Conservation (phyloP, 1,140 invertebrate species). For the Trinorchestia longiramus region DNA sequence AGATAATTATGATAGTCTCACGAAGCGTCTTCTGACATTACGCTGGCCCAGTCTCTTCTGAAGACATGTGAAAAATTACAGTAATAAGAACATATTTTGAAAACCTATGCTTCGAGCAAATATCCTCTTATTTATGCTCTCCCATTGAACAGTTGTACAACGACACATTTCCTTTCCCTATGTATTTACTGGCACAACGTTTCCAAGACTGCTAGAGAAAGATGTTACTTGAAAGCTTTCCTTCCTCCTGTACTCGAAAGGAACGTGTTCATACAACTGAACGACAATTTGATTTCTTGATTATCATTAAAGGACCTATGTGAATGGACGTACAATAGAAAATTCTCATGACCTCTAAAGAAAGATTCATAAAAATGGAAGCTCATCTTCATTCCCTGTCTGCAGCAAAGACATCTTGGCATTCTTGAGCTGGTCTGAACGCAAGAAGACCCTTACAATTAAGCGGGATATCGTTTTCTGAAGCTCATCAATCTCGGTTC, state of each 20-base stretch:
- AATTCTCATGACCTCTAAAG: not conserved
- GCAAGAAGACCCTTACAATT: conserved; percentile 38
- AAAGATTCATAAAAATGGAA: not conserved
- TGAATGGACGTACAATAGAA: not conserved
- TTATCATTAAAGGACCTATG: not conserved
- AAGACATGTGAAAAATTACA: no score
- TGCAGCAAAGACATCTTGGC: not conserved
- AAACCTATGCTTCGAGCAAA: no score
- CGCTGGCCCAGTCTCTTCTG: no score
- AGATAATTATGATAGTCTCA: no score
- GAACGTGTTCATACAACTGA: not conserved
- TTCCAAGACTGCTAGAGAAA: not conserved
- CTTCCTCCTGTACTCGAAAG: not conserved
- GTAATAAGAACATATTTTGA: no score
- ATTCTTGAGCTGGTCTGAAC: not conserved
- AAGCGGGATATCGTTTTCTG: conserved; percentile 52
- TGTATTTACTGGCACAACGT: no score
- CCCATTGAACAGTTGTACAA: no score
- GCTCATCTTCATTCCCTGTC: not conserved
- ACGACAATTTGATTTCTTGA: not conserved
- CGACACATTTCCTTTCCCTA: no score
- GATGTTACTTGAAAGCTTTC: not conserved
- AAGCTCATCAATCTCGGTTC: conserved; percentile 55
- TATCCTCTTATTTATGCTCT: no score
- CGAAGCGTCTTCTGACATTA: no score